Conservation (phyloP, 1,140 invertebrate species). For the Battus philenor region DNA sequence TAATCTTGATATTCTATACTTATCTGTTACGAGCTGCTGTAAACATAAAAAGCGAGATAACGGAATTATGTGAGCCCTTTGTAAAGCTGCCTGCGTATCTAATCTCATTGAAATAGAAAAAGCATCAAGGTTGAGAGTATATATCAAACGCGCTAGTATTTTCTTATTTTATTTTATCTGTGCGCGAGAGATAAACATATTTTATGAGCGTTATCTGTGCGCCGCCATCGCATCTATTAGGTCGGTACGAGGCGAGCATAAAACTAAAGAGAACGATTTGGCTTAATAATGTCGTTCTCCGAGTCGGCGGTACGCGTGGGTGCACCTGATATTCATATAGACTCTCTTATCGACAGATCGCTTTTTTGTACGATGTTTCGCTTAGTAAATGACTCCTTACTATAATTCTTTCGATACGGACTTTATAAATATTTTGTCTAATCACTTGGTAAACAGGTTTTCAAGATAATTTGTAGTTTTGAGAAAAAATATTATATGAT, state of each 20-base stretch:
- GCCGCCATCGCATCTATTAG: slow-evolving; percentile 44
- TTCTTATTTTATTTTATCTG: slow-evolving; percentile 30
- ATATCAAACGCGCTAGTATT: slow-evolving; percentile 27
- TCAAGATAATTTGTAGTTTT: too few relatives aligned
- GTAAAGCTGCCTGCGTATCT: slow-evolving; percentile 30
- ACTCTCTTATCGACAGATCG: slow-evolving; percentile 9
- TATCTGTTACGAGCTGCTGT: slow-evolving; percentile 26
- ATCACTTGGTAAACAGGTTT: too few relatives aligned
- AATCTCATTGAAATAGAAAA: slow-evolving; percentile 39
- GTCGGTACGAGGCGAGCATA: slow-evolving; percentile 52
- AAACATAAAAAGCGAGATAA: slow-evolving; percentile 33
- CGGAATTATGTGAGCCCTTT: slow-evolving; percentile 27
- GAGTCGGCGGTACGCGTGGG: slow-evolving; percentile 41
- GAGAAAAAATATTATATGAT: too few relatives aligned
- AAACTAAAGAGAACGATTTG: slow-evolving; percentile 50
- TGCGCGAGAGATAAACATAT: slow-evolving; percentile 25
- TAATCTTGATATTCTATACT: slow-evolving; percentile 14
- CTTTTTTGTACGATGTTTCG: slow-evolving; percentile 16
- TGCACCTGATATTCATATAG: slow-evolving; percentile 28
- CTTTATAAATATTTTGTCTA: too few relatives aligned
- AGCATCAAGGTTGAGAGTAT: slow-evolving; percentile 27
- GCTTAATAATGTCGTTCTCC: slow-evolving; percentile 53
- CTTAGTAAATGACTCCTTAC: slow-evolving; percentile 14
- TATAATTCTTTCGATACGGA: too few relatives aligned
- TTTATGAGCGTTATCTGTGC: slow-evolving; percentile 33